Evolutionary conservation across 2,888 invertebrate species (phyloP), one percentile per base, ranked within the genome.

Genomic region (Cacoxenus indagator): DNA sequence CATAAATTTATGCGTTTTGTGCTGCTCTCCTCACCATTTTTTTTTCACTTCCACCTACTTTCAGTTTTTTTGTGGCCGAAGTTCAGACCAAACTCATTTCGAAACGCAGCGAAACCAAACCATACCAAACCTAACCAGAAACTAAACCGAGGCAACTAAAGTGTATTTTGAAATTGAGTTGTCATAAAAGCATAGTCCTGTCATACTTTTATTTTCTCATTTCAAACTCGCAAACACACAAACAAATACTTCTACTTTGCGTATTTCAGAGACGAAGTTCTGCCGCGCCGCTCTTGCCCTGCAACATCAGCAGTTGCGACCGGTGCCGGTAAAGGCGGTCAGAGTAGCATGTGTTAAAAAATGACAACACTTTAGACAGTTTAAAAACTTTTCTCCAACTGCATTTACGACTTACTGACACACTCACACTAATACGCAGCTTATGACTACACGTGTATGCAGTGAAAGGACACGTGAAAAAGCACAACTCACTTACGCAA

Each of bases 1-100:
- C 81, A 83, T 81, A 78, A 81, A 81, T 81, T 81, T 81, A 81
- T 81, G 84, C 82, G 84, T 81, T 81, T 78, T 77, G 75, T 55
- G 55, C 14, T 37, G 3, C 27, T 27, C 55, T 26, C 19, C 19
- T 51, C 8, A 17, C 9, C 51, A 51, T 51, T 51, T 55, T 4
- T 26, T 24, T 27, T 17, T 55, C 22, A 6, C 54, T 4, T 3
- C 2, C 0, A 19, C 22, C 22, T 51, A 11, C 22, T 22, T 9
- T 22, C 22, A n/a, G 22, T 8, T n/a, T 48, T 51, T 51, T 57
- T 76, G 73, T 73, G 68, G 67, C 72, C 54, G 5, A 57, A 66
- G 55, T 43, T 37, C 5, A 51, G 26, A 54, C 17, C 65, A 1
- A 54, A 65, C 1, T 26, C 19, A 48, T 6, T 46, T 46, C 66